Evolutionary conservation across 2,888 invertebrate genomes (phyloP), one percentile per base, ranked within the genome.

Genomic region (Exocentrus adspersus): DNA sequence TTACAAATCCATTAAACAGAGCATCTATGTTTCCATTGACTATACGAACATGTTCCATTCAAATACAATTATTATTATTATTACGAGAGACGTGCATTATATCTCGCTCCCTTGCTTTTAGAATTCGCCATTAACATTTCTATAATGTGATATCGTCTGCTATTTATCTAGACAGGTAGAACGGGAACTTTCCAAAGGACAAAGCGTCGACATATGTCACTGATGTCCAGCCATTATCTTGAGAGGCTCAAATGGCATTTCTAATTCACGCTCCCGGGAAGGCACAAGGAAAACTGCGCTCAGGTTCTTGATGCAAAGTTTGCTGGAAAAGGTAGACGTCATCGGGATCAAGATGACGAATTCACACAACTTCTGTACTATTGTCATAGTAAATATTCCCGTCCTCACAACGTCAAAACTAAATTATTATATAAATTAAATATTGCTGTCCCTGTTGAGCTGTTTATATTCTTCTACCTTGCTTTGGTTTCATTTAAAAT

Each of bases 181-280:
- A 53, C 21, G 24, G 43, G 43, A 30, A 54, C 28, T 43, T 54
- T 42, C n/a, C 28, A 43, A 54, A 43, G 54, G 45, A 54, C 54
- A 54, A 54, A 43, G 43, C 54, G 54, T 28, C 54, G 54, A 54
- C 54, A 54, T 54, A 43, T 54, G 54, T 54, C 54, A 54, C 19
- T 54, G 43, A 54, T 54, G 54, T 54, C 54, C 54, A 21, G 45
- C 54, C 54, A 54, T 54, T 54, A 54, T 54, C 54, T 54, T 54
- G 54, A 54, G 42, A 17, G 17, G 54, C 43, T 42, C 43, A 53
- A 42, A 43, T 43, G 17, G 30, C 54, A 30, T 54, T n/a, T 54
- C 54, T 43, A 54, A 54, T 54, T 54, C 54, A 53, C 42, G 42
- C 43, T 28, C 24, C 17, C 16, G n/a, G 24, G 17, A 16, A 54